Percentiles rank a stretch among this genome's conserved stretches.
Evolutionary conservation across 2,797 vertebrate genomes (phyloP).

Genomic region (Benthosema pterotum): DNA sequence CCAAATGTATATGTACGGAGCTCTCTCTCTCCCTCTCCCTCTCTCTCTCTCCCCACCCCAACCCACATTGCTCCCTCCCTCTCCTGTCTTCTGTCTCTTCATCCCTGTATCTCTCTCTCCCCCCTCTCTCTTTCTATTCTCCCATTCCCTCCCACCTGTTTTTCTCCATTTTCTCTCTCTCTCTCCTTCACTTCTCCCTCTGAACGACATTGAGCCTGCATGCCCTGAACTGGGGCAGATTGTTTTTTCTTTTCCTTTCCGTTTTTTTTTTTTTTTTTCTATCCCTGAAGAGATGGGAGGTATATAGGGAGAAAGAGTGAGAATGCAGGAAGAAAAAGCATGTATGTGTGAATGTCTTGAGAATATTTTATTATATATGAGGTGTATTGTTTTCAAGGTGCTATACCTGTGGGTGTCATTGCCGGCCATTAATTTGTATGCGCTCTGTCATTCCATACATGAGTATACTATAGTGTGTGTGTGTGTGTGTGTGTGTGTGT

Average conservation of each 20-base stretch:
- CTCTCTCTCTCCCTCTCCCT: conserved; percentile 34
- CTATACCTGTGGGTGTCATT: background rate
- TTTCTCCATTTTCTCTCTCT: conserved; percentile 24
- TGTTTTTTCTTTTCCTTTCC: conserved; percentile 31
- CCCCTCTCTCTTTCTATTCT: conserved; percentile 4
- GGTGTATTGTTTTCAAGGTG: no score
- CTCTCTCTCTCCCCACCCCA: conserved; percentile 30
- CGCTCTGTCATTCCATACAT: no score
- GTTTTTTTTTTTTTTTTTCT: conserved; percentile 30
- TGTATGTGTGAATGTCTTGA: conserved; percentile 1
- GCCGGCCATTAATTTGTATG: background rate
- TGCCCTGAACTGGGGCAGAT: conserved; percentile 13
- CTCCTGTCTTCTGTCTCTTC: conserved; percentile 45
- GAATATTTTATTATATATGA: conserved; percentile 1
- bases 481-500: no score
- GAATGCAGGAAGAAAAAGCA: background rate
- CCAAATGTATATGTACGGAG: conserved; percentile 48
- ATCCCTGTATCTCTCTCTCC: background rate
- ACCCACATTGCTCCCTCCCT: conserved; percentile 55
- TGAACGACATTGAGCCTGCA: conserved; percentile 26
- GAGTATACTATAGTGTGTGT: no score
- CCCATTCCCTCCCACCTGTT: conserved; percentile 42
- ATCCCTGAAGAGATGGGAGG: background rate
- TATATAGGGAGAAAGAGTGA: background rate
- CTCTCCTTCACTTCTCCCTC: conserved; percentile 33